Evolutionary conservation across 2,888 invertebrate genomes (phyloP).

Genomic region (Cataglyphis livida): DNA sequence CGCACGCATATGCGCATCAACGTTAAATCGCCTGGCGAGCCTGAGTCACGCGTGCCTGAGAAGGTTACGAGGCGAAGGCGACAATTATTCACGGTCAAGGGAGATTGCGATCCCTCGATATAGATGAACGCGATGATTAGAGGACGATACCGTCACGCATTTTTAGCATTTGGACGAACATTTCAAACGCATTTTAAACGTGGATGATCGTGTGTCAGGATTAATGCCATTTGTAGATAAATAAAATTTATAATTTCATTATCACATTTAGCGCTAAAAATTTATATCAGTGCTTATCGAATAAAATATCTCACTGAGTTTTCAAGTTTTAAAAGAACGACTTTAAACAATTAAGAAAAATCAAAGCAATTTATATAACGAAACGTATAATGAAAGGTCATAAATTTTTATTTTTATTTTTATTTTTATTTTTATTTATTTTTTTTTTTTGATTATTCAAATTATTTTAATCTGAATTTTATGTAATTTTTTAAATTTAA

Average conservation of each 20-base stretch:
- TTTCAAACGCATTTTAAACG: not conserved
- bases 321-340: not conserved
- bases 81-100: slow-evolving; percentile 52
- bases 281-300: not conserved
- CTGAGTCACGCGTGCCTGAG: slow-evolving; percentile 49
- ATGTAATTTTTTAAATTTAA: not conserved
- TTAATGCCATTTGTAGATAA: slow-evolving; percentile 8
- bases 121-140: slow-evolving; percentile 32
- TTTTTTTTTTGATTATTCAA: not conserved
- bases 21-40: not conserved
- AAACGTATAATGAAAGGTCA: not conserved
- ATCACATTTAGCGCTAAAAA: not conserved
- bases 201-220: not conserved
- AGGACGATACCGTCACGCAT: slow-evolving; percentile 33
- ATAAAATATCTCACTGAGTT: not conserved
- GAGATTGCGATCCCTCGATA: slow-evolving; percentile 41
- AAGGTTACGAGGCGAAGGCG: slow-evolving; percentile 43
- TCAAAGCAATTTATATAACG: not conserved
- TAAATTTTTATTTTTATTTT: too few relatives aligned
- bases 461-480: not conserved
- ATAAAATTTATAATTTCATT: not conserved
- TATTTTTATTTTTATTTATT: too few relatives aligned
- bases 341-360: slow-evolving; percentile 4
- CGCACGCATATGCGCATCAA: slow-evolving; percentile 35
- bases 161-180: not conserved